Evolutionary conservation across 2,113 vertebrate species (phyloP).

Genomic region (Argyrosomus japonicus): DNA sequence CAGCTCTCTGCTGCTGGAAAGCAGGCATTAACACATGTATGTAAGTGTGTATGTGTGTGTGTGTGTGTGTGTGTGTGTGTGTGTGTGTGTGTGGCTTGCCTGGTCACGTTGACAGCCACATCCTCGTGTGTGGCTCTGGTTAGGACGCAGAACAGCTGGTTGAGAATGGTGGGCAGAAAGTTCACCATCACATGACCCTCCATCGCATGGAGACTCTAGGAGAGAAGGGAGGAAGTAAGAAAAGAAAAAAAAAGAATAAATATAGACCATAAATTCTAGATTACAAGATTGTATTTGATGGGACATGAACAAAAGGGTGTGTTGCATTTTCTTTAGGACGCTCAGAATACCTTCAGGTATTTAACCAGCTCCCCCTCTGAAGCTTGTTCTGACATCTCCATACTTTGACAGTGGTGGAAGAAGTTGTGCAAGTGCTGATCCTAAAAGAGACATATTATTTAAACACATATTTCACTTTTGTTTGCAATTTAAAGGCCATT

Average conservation of each 20-base stretch:
- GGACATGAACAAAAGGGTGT: conserved; percentile 7
- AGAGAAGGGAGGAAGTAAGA: background rate
- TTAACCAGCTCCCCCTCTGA: conserved; percentile 93
- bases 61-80: background rate
- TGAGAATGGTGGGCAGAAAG: conserved; percentile 95
- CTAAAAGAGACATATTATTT: conserved; percentile 72
- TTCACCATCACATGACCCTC: conserved; percentile 96
- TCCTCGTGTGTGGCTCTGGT: conserved; percentile 93
- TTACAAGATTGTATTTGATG: conserved; percentile 16
- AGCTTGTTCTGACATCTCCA: conserved; percentile 88
- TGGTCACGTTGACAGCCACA: conserved; percentile 95
- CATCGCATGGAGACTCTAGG: conserved; percentile 95
- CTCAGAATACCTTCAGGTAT: conserved; percentile 91
- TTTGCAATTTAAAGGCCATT: background rate
- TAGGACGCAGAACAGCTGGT: conserved; percentile 95
- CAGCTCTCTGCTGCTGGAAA: background rate
- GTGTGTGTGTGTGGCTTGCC: conserved; percentile 75
- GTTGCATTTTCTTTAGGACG: background rate
- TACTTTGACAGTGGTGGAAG: conserved; percentile 95
- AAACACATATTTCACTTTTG: background rate
- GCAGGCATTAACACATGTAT: background rate
- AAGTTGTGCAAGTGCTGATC: conserved; percentile 99
- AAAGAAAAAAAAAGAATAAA: background rate
- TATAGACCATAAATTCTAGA: background rate
- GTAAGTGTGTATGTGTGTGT: background rate